These are phyloP conservation scores for Axis porcinus DNA, from an alignment of 2,113 vertebrate genomes.

Conservation along the genomic window DNA sequence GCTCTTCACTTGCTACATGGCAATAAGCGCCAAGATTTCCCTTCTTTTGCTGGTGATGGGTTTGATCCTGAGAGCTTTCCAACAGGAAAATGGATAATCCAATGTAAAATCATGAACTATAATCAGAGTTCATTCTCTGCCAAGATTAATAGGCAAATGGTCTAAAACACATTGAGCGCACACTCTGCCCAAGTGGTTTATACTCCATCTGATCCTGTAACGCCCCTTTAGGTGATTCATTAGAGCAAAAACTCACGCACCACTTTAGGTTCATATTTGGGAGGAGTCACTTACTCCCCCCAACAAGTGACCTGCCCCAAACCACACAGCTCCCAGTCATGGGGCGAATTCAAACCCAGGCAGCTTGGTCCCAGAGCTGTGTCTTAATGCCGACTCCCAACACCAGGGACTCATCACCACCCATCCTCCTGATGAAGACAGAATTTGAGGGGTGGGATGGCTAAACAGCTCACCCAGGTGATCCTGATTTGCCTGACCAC, in stretches of 20 bases:
- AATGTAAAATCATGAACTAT: background rate
- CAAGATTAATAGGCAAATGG: background rate
- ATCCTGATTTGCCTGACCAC: background rate
- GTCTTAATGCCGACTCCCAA: background rate
- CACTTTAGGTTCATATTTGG: accelerated
- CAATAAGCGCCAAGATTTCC: background rate
- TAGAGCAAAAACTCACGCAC: background rate
- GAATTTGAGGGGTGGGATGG: background rate
- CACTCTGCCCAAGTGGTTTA: background rate
- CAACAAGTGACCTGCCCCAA: background rate
- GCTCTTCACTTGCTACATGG: background rate
- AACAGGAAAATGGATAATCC: background rate
- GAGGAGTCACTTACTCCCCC: background rate
- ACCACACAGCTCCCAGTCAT: background rate
- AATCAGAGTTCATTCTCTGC: background rate
- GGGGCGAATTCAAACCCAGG: background rate
- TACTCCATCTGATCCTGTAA: background rate
- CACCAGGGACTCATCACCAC: too few species aligned
- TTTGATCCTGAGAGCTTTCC: background rate
- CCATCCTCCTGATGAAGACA: background rate
- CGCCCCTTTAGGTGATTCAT: background rate
- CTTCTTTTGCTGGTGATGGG: background rate
- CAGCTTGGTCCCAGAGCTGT: background rate
- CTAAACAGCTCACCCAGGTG: background rate
- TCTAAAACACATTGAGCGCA: background rate